These are phyloP conservation scores for Leucopsar rothschildi DNA, from an alignment of 2,113 vertebrate genomes.

Conservation along the genomic window DNA sequence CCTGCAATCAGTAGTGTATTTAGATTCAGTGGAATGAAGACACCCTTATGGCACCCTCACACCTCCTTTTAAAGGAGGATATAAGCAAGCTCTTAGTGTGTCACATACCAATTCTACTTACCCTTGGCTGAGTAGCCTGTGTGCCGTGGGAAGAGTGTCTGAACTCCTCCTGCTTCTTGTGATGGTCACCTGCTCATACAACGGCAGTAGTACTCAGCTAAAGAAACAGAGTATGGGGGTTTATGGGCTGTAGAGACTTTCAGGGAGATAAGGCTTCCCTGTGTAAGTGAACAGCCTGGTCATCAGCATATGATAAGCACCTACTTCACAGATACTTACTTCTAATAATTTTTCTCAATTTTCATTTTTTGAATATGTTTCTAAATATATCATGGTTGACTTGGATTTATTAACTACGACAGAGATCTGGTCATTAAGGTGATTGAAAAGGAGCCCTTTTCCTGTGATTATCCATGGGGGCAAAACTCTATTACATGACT, in stretches of 20 bases:
- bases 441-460: background rate
- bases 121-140: background rate
- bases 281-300: background rate
- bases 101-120: background rate
- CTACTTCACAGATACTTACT: background rate
- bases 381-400: background rate
- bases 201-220: background rate
- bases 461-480: background rate
- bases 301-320: background rate
- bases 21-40: background rate
- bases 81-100: background rate
- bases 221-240: background rate
- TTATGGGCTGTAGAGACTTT: background rate
- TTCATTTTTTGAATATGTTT: background rate
- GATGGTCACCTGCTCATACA: fast-evolving
- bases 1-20: background rate
- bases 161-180: background rate
- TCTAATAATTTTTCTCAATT: background rate
- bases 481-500: background rate
- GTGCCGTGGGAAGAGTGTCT: background rate
- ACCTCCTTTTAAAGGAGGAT: background rate
- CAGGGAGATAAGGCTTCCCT: background rate
- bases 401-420: background rate
- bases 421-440: background rate
- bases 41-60: background rate